phyloP scores from a whole-genome alignment of 92 coral and sea anemone species.

The Muricea muricata region DNA sequence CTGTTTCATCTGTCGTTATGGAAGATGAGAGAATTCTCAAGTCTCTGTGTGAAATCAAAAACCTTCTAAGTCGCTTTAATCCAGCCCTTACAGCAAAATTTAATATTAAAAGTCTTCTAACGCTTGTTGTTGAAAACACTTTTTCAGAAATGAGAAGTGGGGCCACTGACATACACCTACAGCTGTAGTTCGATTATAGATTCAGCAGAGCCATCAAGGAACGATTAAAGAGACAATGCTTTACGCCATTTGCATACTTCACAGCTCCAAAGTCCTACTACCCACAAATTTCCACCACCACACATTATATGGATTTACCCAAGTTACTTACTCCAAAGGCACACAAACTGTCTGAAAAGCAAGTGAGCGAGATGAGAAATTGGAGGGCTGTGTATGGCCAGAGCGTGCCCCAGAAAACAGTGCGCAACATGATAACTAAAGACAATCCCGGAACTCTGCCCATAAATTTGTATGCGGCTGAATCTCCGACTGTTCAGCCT shows the following conservation, averaged over 20 bases:
- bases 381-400: constrained; percentile 72
- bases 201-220: constrained; percentile 65
- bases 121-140: constrained; percentile 66
- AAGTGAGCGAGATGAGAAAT: constrained; percentile 62
- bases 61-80: constrained; percentile 54
- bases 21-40: constrained; percentile 65
- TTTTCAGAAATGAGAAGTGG: constrained; percentile 69
- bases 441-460: constrained; percentile 76
- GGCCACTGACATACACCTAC: constrained; percentile 56
- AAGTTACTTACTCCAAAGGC: constrained; percentile 65
- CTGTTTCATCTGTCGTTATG: constrained; percentile 66
- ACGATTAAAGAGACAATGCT: constrained; percentile 55
- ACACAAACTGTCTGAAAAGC: constrained; percentile 46
- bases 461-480: constrained; percentile 70
- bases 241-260: constrained; percentile 56
- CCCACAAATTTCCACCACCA: constrained; percentile 60
- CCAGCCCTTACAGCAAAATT: constrained; percentile 52
- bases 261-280: constrained; percentile 58
- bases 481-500: constrained; percentile 64
- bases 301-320: constrained; percentile 66
- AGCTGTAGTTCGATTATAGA: constrained; percentile 68
- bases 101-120: constrained; percentile 56
- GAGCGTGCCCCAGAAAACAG: constrained; percentile 75
- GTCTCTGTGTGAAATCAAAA: no score
- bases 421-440: constrained; percentile 69